Evolutionary conservation across 2,888 invertebrate species (phyloP).

Genomic region (Ornithoptera alexandrae): DNA sequence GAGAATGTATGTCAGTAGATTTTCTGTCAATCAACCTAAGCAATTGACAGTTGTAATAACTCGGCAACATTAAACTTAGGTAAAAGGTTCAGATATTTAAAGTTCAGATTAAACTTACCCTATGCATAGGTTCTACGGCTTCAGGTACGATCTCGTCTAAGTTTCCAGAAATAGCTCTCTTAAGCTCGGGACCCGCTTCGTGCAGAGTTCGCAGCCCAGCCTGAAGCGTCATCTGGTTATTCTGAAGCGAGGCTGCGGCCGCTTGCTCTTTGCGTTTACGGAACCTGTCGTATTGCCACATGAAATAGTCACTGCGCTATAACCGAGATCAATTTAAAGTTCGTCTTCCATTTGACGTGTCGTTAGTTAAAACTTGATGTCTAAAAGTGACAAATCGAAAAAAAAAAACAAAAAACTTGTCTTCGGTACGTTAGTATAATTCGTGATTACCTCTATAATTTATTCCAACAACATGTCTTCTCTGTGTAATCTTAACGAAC

Average conservation of each 20-base stretch:
- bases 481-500: slow-evolving; percentile 39
- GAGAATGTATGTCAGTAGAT: too few relatives aligned
- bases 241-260: slow-evolving; percentile 71
- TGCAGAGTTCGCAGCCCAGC: slow-evolving; percentile 97
- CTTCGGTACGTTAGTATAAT: slow-evolving; percentile 5
- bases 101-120: slow-evolving; percentile 81
- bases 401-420: slow-evolving; percentile 4
- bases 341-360: background rate
- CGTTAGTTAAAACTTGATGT: slow-evolving; percentile 3
- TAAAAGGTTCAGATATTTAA: too few relatives aligned
- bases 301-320: background rate
- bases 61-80: too few relatives aligned
- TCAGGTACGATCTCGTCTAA: slow-evolving; percentile 95
- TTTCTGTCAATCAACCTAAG: too few relatives aligned
- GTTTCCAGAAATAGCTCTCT: slow-evolving; percentile 98
- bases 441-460: slow-evolving; percentile 17
- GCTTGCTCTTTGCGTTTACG: slow-evolving; percentile 96
- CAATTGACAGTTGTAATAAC: too few relatives aligned
- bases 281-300: slow-evolving; percentile 77
- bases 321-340: background rate
- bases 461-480: slow-evolving; percentile 54
- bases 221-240: slow-evolving; percentile 92
- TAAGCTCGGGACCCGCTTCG: slow-evolving; percentile 98
- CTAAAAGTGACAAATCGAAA: background rate
- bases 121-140: slow-evolving; percentile 97